Evolutionary conservation across 37 sponge, comb jelly and placozoan species (phyloP), one percentile per base, ranked within the genome.

Genomic region (Beroe forskalii): DNA sequence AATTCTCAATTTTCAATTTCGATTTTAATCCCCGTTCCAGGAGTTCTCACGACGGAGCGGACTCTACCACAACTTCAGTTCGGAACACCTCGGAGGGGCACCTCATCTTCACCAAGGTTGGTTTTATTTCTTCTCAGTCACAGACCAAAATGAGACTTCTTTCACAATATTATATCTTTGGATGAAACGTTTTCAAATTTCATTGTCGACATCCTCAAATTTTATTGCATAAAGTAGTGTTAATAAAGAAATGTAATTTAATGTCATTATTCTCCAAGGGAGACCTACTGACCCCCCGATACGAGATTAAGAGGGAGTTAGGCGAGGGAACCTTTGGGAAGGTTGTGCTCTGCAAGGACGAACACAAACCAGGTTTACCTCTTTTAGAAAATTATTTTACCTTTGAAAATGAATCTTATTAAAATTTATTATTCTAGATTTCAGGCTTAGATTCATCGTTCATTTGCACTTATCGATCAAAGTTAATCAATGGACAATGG

Each of bases 321-420:
- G 99, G 99, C 6, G 95, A 96, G 62, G 99, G 99, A 20, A 98
- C 99, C 14, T 98, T 98, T 93, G 99, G 99, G 62, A 98, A 98
- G 91, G 99, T 98, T 9, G 96, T 94, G 19, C 92, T 93, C 67
- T 96, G 96, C 41, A 90, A 80, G 92, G 97, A 98, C 90, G 91
- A 93, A 95, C 93, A 80, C 0, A 41, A 43, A 44, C 8, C n/a
- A 40, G 86, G 86, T 80, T 24, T 63, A 55, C 60, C 9, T 55
- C 60, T 55, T 55, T 55, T 19, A 55, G 60, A 19, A 19, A 55
- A 55, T 17, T 17, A 19, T 17, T 24, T 64, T 64, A 64, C 28
- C 67, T 64, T 25, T 24, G 4, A n/a, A 64, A 24, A 64, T 64
- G 20, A 24, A 64, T 64, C 28, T 14, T n/a, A 25, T 64, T n/a